Base-by-base conservation (phyloP, 2,113 vertebrate genomes). In the Limanda limanda region DNA sequence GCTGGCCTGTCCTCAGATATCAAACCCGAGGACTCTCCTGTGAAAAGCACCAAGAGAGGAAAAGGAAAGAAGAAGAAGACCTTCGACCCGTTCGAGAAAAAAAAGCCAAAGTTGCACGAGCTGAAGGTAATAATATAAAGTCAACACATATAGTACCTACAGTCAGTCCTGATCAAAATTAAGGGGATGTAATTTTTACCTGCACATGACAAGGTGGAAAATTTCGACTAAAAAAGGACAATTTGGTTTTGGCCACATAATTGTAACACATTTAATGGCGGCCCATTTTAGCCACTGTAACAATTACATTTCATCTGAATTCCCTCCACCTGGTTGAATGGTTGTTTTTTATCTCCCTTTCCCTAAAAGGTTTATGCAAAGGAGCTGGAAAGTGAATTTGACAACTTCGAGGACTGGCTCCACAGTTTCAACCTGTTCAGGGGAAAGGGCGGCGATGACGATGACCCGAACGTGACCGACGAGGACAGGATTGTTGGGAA, bases 351-450 rank as follows among this genome's bases (percentile, higher is more conserved):
- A n/a, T 31, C 27, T 31, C 27, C 27, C 27, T 23, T 78, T 56
- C 15, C 23, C 57, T 17, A 57, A 18, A 82, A 99, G 98, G 95
- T 99, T 67, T 99, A 94, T 89, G 93, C 95, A 63, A 99, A 97
- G 59, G 98, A 99, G 81, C 94, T 99, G 79, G 98, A 99, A 80
- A 31, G 87, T 0, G 96, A 98, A 17, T 99, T 95, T 18, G 94
- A 95, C 75, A 89, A 88, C 92, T 99, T 99, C 35, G 98, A 99
- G 79, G 98, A 99, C 84, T 99, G 98, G 98, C 94, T 99, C 58
- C 97, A 99, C 85, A 97, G 96, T 3, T 99, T 98, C 85, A 98
- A 95, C 91, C 93, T 99, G 76, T 95, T 96, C 62, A 94, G 98
- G 25, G 98, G 98, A 17, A 99, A 99, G 89, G 97, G 94, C 0